These are phyloP conservation scores for Ceramica pisi DNA, from an alignment of 2,888 invertebrate species.

Conservation along the genomic window DNA sequence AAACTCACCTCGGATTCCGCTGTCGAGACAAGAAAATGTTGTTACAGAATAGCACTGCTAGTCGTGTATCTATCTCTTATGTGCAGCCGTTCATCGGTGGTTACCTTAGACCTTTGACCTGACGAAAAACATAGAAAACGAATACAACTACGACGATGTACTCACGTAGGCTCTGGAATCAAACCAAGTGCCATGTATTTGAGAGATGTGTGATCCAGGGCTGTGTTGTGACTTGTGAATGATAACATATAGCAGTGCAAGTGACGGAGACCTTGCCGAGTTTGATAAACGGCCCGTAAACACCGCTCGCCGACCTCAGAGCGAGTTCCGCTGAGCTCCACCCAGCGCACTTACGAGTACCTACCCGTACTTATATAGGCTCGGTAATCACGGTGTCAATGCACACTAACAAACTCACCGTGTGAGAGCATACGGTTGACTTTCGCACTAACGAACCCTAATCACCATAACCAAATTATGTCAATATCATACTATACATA, in stretches of 20 bases:
- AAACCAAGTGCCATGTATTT: not conserved
- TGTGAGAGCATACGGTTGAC: not conserved
- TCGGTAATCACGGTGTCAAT: slow-evolving; percentile 25
- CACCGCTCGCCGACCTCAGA: slow-evolving; percentile 68
- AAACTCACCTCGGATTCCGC: no score
- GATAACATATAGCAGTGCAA: slow-evolving; percentile 38
- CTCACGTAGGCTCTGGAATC: not conserved
- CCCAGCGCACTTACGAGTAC: slow-evolving; percentile 22
- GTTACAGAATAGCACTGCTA: no score
- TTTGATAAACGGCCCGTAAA: slow-evolving; percentile 75
- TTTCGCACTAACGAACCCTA: no score
- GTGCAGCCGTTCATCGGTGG: not conserved
- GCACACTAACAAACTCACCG: slow-evolving; percentile 15
- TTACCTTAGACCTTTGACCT: not conserved
- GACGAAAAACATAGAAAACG: not conserved
- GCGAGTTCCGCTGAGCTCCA: slow-evolving; percentile 62
- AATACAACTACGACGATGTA: not conserved
- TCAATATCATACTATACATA: not conserved
- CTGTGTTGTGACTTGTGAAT: slow-evolving; percentile 18
- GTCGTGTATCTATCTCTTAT: not conserved
- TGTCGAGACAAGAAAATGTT: no score
- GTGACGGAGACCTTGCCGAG: slow-evolving; percentile 72
- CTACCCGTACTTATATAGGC: not conserved
- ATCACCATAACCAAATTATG: no score
- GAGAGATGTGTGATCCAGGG: slow-evolving; percentile 1